Evolutionary conservation across 2,888 invertebrate species (phyloP).

Genomic region (Cheilosia scutellata): DNA sequence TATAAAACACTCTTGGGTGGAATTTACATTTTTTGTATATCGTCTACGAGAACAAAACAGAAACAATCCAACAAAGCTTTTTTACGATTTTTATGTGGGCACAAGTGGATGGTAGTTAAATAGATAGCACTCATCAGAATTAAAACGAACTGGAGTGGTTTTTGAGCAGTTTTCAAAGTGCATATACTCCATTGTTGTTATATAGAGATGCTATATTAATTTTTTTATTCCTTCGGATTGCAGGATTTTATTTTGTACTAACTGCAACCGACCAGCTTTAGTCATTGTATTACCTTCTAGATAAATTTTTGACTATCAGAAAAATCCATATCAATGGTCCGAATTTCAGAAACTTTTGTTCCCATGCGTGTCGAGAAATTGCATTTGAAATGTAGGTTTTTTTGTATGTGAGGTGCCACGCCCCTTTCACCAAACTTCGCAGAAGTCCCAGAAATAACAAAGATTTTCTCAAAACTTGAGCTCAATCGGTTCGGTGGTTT

Average conservation of each 20-base stretch:
- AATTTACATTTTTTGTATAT: constrained; percentile 5
- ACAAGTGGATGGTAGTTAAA: not conserved
- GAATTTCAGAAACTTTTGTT: no score
- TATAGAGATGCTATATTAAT: not conserved
- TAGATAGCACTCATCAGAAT: constrained; percentile 13
- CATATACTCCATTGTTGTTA: not conserved
- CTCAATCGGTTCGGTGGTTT: no score
- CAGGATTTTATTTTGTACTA: not conserved
- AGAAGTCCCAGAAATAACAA: no score
- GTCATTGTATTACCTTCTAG: no score
- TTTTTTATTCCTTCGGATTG: not conserved
- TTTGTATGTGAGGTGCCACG: no score
- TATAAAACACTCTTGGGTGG: not conserved
- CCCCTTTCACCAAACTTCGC: no score
- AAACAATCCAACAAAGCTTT: constrained; percentile 18
- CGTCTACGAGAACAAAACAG: not conserved
- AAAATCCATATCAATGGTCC: no score
- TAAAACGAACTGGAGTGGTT: not conserved
- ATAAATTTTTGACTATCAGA: no score
- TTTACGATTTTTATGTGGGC: not conserved
- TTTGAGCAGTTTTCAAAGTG: not conserved
- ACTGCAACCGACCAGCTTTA: no score
- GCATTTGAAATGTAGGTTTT: no score
- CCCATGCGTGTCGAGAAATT: no score
- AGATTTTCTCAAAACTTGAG: no score